These are phyloP conservation scores for Leptosomus discolor DNA, from an alignment of 2,113 vertebrate species.

Conservation along the genomic window DNA sequence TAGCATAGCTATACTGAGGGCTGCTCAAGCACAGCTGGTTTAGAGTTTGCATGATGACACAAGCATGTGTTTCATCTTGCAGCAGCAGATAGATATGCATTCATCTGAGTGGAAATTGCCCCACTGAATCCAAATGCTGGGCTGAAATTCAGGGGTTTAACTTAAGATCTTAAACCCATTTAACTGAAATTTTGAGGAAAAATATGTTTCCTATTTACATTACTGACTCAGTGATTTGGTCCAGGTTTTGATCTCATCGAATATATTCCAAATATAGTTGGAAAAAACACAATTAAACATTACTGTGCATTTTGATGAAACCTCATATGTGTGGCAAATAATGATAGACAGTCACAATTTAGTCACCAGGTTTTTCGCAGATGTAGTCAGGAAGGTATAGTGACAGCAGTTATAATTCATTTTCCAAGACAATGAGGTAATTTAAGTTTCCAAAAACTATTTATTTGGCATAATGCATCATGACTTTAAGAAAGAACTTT, in stretches of 20 bases:
- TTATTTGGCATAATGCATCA: not conserved
- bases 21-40: not conserved
- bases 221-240: not conserved
- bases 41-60: not conserved
- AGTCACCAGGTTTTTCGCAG: not conserved
- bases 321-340: rapidly evolving
- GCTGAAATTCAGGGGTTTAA: not conserved
- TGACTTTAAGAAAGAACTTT: not conserved
- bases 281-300: rapidly evolving
- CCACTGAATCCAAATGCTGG: not conserved
- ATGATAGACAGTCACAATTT: not conserved
- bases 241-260: not conserved
- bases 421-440: not conserved
- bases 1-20: not conserved
- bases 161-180: not conserved
- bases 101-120: not conserved
- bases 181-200: not conserved
- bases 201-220: not conserved
- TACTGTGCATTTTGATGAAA: not conserved
- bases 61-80: not conserved
- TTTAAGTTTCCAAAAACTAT: not conserved
- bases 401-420: not conserved
- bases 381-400: not conserved
- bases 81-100: not conserved
- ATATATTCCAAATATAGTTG: not conserved